Evolutionary conservation across 2,797 vertebrate genomes (phyloP).

Genomic region (Pithecia hirsuta): DNA sequence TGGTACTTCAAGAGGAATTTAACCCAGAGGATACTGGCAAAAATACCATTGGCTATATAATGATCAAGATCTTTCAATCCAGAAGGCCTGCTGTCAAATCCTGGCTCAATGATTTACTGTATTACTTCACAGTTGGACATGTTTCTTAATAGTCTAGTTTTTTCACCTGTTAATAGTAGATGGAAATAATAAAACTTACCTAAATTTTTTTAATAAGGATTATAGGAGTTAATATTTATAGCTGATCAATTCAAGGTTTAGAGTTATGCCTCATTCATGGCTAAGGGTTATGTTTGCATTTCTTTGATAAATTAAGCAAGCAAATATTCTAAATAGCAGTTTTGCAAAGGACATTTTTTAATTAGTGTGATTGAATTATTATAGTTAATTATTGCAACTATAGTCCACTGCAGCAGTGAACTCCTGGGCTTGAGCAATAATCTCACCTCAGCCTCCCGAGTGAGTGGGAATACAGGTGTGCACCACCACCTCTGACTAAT

Average conservation of each 20-base stretch:
- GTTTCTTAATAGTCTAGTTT: slow-evolving; percentile 8
- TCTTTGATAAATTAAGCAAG: slow-evolving; percentile 31
- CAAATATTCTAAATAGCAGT: neutral
- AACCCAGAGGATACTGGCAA: neutral
- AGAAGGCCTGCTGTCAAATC: neutral
- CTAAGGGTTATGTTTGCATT: neutral
- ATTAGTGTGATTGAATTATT: neutral
- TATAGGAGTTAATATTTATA: neutral
- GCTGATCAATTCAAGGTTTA: neutral
- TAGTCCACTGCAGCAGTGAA: neutral
- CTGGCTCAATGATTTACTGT: neutral
- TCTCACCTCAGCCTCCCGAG: neutral
- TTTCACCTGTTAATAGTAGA: neutral
- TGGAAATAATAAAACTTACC: neutral
- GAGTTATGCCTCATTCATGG: neutral
- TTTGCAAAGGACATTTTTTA: slow-evolving; percentile 18
- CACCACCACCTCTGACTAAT: neutral
- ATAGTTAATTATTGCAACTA: neutral
- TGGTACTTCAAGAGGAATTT: neutral
- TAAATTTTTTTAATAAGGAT: neutral
- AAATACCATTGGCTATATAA: neutral
- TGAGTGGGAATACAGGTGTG: neutral
- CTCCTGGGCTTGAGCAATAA: neutral
- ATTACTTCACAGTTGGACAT: neutral
- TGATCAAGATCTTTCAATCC: neutral